Base-by-base conservation (phyloP, 2,797 vertebrate genomes). In the Tachyglossus aculeatus region DNA sequence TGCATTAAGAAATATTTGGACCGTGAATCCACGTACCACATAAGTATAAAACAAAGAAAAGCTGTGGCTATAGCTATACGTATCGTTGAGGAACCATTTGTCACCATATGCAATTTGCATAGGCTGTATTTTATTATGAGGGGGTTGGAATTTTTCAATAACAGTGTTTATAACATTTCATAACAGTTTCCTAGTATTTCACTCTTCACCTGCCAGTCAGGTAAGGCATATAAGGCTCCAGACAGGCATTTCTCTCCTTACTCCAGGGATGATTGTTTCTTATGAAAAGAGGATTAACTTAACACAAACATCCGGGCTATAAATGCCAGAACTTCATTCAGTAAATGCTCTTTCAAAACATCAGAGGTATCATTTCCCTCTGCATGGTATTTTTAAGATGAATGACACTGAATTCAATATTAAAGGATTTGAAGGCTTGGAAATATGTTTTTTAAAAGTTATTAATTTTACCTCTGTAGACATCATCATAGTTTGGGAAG, bases 381-480 rank as follows among this genome's bases (percentile, higher is more conserved):
- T 59, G 54, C 51, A 78, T 68, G 67, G 52, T 45, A 67, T 73
- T 61, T 24, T 67, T 24, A 73, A 70, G 21, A 82, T 24, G 71
- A 73, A 78, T 32, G 4, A 16, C 22, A 55, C 3, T 67, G 71
- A 37, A 44, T 12, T 21, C 34, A 73, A 67, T 7, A 32, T 34
- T 43, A 21, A 37, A 27, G 12, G n/a, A 10, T 43, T 21, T 29
- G 14, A 24, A 65, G 14, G 9, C 18, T 45, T 41, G 13, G 40
- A 27, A 3, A 57, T 9, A 36, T 71, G 16, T 27, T 57, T 83
- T 73, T 72, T 29, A 32, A 81, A 60, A 64, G 32, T 5, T 7
- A n/a, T 43, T 70, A 47, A 3, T 69, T 65, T 92, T 94, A 98
- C 96, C 94, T 95, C 93, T 63, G 93, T 39, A 29, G 75, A 74